phyloP scores from a whole-genome alignment of 2,888 invertebrate genomes.

The Camponotus fellah region DNA sequence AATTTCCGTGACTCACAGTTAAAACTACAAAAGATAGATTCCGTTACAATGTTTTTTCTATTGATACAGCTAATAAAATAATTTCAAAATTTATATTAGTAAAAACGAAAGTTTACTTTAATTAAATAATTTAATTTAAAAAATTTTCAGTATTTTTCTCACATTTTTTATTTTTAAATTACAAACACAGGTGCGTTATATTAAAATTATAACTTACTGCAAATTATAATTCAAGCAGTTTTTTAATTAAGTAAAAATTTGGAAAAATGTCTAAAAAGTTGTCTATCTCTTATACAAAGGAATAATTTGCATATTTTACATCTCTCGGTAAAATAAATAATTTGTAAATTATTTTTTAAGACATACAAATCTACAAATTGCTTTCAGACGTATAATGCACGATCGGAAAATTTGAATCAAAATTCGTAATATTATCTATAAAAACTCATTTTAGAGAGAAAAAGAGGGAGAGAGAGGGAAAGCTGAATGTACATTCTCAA shows the following conservation, averaged over 20 bases:
- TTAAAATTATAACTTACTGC: background rate
- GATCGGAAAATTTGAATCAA: slow-evolving; percentile 2
- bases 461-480: background rate
- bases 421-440: background rate
- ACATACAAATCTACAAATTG: background rate
- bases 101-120: background rate
- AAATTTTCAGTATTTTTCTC: slow-evolving; percentile 18
- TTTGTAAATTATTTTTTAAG: background rate
- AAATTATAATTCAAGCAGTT: background rate
- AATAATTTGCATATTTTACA: background rate
- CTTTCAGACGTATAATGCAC: background rate
- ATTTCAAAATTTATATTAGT: background rate
- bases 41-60: slow-evolving; percentile 18
- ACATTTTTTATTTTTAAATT: background rate
- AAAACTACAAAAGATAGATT: slow-evolving; percentile 30
- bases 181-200: slow-evolving; percentile 8
- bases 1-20: slow-evolving; percentile 2
- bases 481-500: slow-evolving; percentile 34
- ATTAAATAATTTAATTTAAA: background rate
- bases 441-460: slow-evolving; percentile 7
- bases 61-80: background rate
- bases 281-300: background rate
- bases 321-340: background rate
- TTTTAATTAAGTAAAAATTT: slow-evolving; percentile 3
- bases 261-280: background rate